phyloP scores from a whole-genome alignment of 2,113 vertebrate genomes.

The Edolisoma coerulescens region DNA sequence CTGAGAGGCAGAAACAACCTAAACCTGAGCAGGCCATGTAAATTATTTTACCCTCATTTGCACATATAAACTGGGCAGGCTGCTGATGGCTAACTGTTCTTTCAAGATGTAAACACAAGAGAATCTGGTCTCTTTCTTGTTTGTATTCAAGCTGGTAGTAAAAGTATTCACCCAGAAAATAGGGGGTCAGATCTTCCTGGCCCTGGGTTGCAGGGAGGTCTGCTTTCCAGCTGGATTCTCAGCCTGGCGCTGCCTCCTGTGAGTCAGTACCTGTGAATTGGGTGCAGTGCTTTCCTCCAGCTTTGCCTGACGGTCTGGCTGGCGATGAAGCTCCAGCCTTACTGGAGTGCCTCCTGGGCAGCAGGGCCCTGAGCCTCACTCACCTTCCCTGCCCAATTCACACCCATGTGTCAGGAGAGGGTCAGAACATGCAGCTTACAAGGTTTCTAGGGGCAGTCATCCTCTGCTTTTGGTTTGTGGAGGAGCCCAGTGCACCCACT shows the following conservation, averaged over 20 bases:
- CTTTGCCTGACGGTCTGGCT: background rate
- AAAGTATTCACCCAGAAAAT: background rate
- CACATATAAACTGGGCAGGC: background rate
- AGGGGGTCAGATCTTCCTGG: background rate
- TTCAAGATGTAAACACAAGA: background rate
- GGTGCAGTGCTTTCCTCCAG: background rate
- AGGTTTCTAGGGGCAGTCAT: background rate
- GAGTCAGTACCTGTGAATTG: rapidly evolving
- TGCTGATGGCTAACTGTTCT: background rate
- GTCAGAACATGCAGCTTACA: background rate
- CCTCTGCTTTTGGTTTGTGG: background rate
- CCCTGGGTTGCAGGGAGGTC: background rate
- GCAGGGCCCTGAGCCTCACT: background rate
- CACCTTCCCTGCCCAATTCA: background rate
- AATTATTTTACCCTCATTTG: background rate
- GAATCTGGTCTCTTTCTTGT: background rate
- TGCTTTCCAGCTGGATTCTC: background rate
- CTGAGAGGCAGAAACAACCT: background rate
- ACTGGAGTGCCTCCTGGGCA: rapidly evolving
- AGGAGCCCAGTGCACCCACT: background rate
- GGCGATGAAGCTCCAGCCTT: background rate
- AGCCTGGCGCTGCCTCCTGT: background rate
- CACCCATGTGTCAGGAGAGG: background rate
- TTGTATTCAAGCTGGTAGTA: background rate
- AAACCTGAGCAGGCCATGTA: background rate